Evolutionary conservation across 2,888 invertebrate genomes (phyloP), one percentile per base, ranked within the genome.

Genomic region (Timema podura): DNA sequence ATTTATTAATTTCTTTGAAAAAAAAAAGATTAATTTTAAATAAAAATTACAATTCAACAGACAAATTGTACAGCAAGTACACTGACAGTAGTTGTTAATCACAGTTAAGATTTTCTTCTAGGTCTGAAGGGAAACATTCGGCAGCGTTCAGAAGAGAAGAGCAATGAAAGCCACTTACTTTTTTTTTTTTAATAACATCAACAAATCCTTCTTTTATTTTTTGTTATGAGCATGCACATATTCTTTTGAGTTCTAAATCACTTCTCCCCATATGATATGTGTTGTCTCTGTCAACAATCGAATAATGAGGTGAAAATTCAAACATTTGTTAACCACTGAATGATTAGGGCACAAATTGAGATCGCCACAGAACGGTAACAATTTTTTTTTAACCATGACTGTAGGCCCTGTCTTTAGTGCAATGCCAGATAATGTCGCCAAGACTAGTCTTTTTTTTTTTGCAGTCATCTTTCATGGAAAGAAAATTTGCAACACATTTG

Each of bases 71-170:
- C 45, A 73, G 73, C 71, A 70, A 73, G 70, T 71, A 73, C 73
- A 73, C 69, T 69, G 64, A 73, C 70, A 73, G 70, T 69, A 73
- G 68, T 71, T 70, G 44, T 30, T 69, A 73, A 73, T 73, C 73
- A 73, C 73, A 73, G 73, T 71, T 70, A 70, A 73, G 73, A 73
- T 69, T 66, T 72, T 68, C 65, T 65, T 49, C 65, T 54, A 69
- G 64, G 47, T 71, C 57, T 51, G 16, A 57, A 48, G 61, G 64
- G 70, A 68, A 65, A 59, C 51, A 44, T 71, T 69, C 71, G 49
- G 69, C 67, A 69, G 68, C 71, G 67, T 45, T 49, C 67, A 71
- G 69, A 64, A 67, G 54, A 71, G 68, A 47, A 68, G 71, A 71
- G 71, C 69, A 48, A 67, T 67, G 51, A 67, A 71, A 69, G 69